Evolutionary conservation across 2,113 vertebrate species (phyloP).

Genomic region (Saiga tatarica): DNA sequence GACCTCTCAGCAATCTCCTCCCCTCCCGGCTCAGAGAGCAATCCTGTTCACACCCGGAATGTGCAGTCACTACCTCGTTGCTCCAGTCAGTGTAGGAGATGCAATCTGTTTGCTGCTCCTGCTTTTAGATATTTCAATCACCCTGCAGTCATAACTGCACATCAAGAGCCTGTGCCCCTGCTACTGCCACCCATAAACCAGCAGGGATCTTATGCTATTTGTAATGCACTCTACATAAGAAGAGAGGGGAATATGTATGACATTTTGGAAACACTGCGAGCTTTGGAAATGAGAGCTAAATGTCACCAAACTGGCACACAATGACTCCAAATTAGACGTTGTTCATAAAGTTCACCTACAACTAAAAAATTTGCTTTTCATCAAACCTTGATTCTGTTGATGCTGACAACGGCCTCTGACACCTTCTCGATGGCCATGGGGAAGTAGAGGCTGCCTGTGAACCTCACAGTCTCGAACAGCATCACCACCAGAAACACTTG

Average conservation of each 20-base stretch:
- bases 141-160: not conserved
- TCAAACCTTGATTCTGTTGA: constrained; percentile 87
- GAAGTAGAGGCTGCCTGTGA: constrained; percentile 96
- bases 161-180: not conserved
- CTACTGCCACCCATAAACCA: not conserved
- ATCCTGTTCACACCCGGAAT: not conserved
- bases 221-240: not conserved
- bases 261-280: not conserved
- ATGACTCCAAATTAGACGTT: not conserved
- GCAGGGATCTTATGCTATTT: not conserved
- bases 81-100: not conserved
- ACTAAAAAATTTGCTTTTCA: not conserved
- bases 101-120: not conserved
- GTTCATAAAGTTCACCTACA: not conserved
- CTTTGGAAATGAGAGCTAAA: not conserved
- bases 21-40: not conserved
- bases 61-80: not conserved
- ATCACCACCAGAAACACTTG: constrained; percentile 91
- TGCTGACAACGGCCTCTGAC: constrained; percentile 91
- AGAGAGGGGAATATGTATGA: not conserved
- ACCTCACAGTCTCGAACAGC: constrained; percentile 89
- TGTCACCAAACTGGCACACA: not conserved
- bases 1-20: not conserved
- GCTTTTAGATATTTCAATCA: not conserved
- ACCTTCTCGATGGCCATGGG: constrained; percentile 91